phyloP scores from a whole-genome alignment of 2,888 invertebrate genomes.

The Ophion slaviceki region DNA sequence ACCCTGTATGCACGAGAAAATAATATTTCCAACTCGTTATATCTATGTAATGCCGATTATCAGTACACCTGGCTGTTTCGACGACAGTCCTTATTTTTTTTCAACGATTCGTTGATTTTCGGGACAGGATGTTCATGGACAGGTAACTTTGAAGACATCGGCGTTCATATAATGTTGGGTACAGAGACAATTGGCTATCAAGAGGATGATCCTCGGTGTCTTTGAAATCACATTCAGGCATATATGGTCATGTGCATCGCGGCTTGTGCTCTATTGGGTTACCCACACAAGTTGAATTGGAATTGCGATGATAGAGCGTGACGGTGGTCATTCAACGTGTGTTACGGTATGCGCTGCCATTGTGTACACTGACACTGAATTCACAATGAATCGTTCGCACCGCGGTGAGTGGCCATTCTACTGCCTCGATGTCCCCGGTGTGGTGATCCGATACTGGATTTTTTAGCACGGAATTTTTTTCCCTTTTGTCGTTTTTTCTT shows the following conservation, averaged over 20 bases:
- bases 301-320: conserved; percentile 52
- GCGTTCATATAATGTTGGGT: background rate
- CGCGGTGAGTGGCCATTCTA: conserved; percentile 22
- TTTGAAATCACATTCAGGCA: background rate
- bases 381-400: conserved; percentile 55
- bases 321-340: conserved; percentile 58
- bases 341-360: conserved; percentile 58
- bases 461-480: conserved; percentile 29
- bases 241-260: background rate
- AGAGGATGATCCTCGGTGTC: background rate
- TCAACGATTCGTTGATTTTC: background rate
- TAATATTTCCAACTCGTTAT: background rate
- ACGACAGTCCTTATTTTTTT: background rate
- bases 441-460: conserved; percentile 34
- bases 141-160: no score
- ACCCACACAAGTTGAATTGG: conserved; percentile 46
- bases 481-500: background rate
- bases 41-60: conserved; percentile 2
- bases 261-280: conserved; percentile 21
- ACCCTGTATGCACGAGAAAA: background rate
- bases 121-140: background rate
- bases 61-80: background rate
- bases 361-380: conserved; percentile 61
- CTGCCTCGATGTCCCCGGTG: conserved; percentile 22
- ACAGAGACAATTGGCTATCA: background rate